A percentile compares a stretch with the other conserved stretches of the same genome.
These are phyloP conservation scores for Paramormyrops kingsleyae DNA, from an alignment of 2,113 vertebrate genomes.

Conservation along the genomic window DNA sequence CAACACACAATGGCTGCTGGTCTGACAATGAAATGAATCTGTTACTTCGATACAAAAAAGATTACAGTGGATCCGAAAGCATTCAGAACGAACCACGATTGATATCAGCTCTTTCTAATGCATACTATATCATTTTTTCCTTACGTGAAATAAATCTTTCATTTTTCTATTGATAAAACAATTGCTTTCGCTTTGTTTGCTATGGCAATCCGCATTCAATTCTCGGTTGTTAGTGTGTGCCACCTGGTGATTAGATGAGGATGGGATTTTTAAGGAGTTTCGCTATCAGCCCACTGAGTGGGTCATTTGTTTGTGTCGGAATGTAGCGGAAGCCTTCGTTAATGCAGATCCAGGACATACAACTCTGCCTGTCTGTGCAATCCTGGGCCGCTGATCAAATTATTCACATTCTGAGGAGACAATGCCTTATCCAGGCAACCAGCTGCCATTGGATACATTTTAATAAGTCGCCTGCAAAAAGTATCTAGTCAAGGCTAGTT, in stretches of 20 bases:
- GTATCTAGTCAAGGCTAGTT: constrained; percentile 32
- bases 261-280: constrained; percentile 26
- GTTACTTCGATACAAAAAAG: neutral
- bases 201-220: constrained; percentile 13
- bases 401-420: constrained; percentile 55
- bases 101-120: neutral
- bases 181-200: constrained; percentile 10
- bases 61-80: neutral
- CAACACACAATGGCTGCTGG: neutral
- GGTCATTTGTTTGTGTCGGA: constrained; percentile 60
- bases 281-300: constrained; percentile 43
- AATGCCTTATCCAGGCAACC: constrained; percentile 49
- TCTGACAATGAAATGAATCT: neutral
- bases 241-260: neutral
- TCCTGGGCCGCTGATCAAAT: constrained; percentile 51
- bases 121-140: neutral
- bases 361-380: constrained; percentile 32
- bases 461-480: constrained; percentile 53
- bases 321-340: constrained; percentile 45
- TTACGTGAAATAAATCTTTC: neutral
- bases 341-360: constrained; percentile 52
- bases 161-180: neutral
- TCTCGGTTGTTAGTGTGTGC: constrained; percentile 19
- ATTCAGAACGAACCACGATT: neutral
- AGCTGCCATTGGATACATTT: constrained; percentile 48